Evolutionary conservation across 2,113 vertebrate genomes (phyloP).

Genomic region (Notechis scutatus): DNA sequence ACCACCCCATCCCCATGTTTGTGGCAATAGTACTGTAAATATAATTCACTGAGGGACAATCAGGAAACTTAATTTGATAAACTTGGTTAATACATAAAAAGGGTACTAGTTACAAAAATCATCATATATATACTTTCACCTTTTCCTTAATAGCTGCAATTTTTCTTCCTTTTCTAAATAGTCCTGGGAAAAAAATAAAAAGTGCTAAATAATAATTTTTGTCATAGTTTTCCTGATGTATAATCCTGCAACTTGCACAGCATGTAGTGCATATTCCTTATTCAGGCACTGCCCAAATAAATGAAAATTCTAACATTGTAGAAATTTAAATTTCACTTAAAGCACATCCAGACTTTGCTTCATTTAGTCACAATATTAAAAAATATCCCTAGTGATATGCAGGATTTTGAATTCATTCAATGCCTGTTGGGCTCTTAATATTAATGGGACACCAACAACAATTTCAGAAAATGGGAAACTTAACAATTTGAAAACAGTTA

Average conservation of each 20-base stretch:
- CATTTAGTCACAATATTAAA: background rate
- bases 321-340: background rate
- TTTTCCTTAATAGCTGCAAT: background rate
- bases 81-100: background rate
- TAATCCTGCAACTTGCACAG: background rate
- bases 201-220: background rate
- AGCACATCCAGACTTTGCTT: conserved; percentile 6
- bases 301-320: conserved; percentile 16
- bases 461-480: conserved; percentile 23
- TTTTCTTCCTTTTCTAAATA: background rate
- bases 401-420: conserved; percentile 25
- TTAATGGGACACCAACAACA: conserved; percentile 25
- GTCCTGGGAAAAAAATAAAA: background rate
- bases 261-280: background rate
- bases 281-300: conserved; percentile 16
- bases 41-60: background rate
- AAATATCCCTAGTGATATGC: background rate
- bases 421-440: conserved; percentile 21
- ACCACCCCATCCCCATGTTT: too few species aligned
- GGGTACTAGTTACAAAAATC: conserved; percentile 15
- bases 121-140: conserved; percentile 14
- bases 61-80: background rate
- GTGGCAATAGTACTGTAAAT: background rate
- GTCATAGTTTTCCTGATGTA: background rate
- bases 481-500: background rate